Conservation (phyloP, 64 coral and sea anemone species). For the Exaiptasia diaphana region DNA sequence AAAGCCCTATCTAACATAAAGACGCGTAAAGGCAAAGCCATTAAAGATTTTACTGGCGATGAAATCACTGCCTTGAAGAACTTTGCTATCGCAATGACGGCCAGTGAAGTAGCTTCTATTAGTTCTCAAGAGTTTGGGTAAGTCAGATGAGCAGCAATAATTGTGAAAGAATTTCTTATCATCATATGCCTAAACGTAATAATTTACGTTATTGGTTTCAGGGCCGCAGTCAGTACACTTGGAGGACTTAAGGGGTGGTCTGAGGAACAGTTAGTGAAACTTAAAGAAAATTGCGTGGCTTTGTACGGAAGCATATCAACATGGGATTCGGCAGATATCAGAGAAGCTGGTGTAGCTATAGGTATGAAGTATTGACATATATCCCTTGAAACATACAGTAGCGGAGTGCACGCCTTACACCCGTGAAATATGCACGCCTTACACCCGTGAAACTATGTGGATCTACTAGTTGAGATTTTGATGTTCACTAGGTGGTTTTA, state of each 20-base stretch:
- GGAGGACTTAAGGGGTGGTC: slow-evolving; percentile 2
- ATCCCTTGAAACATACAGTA: not conserved
- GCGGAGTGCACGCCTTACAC: not conserved
- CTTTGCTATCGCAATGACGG: not conserved
- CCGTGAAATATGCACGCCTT: not conserved
- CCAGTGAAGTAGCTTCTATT: not conserved
- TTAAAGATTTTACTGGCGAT: not conserved
- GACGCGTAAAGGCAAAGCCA: not conserved
- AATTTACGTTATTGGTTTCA: not conserved
- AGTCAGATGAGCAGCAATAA: not conserved
- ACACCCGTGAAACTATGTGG: not conserved
- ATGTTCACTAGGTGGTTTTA: slow-evolving; percentile 2
- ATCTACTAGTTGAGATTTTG: not conserved
- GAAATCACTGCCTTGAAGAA: not conserved
- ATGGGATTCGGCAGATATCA: slow-evolving; percentile 4
- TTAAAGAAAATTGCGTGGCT: not conserved
- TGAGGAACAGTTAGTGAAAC: not conserved
- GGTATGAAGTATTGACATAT: slow-evolving; percentile 6
- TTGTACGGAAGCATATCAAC: not conserved
- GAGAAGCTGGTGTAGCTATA: slow-evolving; percentile 20
- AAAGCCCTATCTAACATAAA: not conserved
- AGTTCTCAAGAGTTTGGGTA: not conserved
- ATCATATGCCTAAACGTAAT: not conserved
- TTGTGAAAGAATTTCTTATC: not conserved
- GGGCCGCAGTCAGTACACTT: slow-evolving; percentile 12